Conservation (phyloP, 2,888 invertebrate species). For the Dolichopus griseipennis region DNA sequence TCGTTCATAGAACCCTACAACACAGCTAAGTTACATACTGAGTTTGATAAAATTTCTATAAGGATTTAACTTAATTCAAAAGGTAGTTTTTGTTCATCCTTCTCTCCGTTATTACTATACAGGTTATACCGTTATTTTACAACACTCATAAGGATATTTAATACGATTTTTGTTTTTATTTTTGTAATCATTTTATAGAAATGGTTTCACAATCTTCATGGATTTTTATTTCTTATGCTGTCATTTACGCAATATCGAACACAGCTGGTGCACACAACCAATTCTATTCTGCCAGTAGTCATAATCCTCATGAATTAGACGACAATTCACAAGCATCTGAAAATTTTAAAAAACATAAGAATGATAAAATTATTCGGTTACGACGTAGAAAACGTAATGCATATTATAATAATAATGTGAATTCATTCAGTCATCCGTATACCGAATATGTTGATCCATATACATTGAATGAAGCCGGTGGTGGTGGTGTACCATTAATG, state of each 20-base stretch:
- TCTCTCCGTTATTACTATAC: too few relatives aligned
- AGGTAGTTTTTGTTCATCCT: too few relatives aligned
- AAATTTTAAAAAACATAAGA: background rate
- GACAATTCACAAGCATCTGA: background rate
- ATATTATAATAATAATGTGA: background rate
- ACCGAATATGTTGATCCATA: background rate
- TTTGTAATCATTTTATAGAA: background rate
- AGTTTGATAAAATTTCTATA: background rate
- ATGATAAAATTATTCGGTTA: background rate
- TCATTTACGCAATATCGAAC: slow-evolving; percentile 2
- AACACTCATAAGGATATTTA: too few relatives aligned
- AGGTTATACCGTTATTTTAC: too few relatives aligned
- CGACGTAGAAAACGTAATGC: background rate
- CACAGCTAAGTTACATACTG: background rate
- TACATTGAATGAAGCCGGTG: too few relatives aligned
- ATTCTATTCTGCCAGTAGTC: background rate
- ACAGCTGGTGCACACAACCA: background rate
- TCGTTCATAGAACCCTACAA: too few relatives aligned
- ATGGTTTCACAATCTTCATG: background rate
- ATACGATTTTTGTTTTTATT: too few relatives aligned
- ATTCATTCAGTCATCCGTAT: too few relatives aligned
- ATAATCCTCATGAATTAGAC: background rate
- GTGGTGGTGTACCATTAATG: background rate
- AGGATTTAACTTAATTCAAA: background rate
- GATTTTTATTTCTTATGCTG: slow-evolving; percentile 4